Evolutionary conservation across 2,888 invertebrate species (phyloP).

Genomic region (Uropetala carovei): DNA sequence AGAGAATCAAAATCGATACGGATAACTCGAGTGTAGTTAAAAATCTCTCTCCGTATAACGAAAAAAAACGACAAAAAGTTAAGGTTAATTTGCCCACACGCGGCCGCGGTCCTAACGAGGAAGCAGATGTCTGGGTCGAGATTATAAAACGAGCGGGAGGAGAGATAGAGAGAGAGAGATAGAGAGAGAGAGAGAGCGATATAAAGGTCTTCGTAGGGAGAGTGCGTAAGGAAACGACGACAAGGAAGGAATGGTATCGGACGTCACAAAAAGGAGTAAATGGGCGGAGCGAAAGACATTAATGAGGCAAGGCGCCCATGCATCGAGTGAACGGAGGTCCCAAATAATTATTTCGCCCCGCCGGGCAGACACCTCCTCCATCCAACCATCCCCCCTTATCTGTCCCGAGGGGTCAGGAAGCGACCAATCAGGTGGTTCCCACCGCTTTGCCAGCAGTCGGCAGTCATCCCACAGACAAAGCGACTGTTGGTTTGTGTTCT

Average conservation of each 20-base stretch:
- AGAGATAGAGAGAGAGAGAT: no score
- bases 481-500: not conserved
- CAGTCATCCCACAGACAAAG: not conserved
- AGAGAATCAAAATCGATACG: no score
- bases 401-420: not conserved
- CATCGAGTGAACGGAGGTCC: not conserved
- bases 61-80: no score
- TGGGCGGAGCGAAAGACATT: not conserved
- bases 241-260: not conserved
- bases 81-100: no score
- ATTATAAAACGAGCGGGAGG: no score
- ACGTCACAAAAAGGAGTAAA: slow-evolving; percentile 15
- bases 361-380: not conserved
- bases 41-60: no score
- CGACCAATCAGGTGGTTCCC: not conserved
- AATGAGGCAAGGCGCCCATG: slow-evolving; percentile 15
- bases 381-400: not conserved
- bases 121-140: no score
- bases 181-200: no score
- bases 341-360: not conserved
- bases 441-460: not conserved
- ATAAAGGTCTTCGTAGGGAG: not conserved
- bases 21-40: no score
- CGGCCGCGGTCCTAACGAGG: no score
- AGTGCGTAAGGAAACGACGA: not conserved